Evolutionary conservation across 2,797 vertebrate species (phyloP).

Genomic region (Phrynocephalus vlangalii): DNA sequence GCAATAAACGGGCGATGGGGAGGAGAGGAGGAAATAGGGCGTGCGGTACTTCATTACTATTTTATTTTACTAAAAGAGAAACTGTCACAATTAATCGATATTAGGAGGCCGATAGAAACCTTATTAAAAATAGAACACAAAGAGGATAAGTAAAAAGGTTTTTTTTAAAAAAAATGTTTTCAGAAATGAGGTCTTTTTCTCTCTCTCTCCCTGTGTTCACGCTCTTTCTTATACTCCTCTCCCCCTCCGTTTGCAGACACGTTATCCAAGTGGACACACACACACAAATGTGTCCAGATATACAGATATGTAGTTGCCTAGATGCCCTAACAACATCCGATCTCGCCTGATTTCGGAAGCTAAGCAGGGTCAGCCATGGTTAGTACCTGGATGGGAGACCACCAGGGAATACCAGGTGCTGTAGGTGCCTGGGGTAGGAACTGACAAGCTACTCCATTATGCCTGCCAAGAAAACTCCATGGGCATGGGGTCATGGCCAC

Average conservation of each 20-base stretch:
- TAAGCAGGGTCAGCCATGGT: too few relatives aligned
- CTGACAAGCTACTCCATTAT: too few relatives aligned
- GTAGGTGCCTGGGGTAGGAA: too few relatives aligned
- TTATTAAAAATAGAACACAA: neutral
- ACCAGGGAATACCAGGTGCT: too few relatives aligned
- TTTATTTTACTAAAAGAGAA: neutral
- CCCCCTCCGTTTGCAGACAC: neutral
- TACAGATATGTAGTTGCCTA: too few relatives aligned
- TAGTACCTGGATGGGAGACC: too few relatives aligned
- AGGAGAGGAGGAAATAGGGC: neutral
- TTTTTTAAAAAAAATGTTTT: neutral
- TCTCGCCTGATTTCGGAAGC: too few relatives aligned
- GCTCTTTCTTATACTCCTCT: neutral
- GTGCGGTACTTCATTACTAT: neutral
- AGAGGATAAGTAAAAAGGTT: neutral
- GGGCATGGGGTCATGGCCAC: too few relatives aligned
- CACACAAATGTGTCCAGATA: too few relatives aligned
- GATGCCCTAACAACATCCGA: too few relatives aligned
- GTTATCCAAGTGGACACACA: too few relatives aligned
- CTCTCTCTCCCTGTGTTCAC: neutral
- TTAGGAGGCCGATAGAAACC: neutral
- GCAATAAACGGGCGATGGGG: neutral
- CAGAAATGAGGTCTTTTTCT: neutral
- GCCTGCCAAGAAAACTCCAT: too few relatives aligned
- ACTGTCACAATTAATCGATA: neutral